Evolutionary conservation across 2,113 vertebrate species (phyloP), one percentile per base, ranked within the genome.

Genomic region (Triplophysa tibetana): DNA sequence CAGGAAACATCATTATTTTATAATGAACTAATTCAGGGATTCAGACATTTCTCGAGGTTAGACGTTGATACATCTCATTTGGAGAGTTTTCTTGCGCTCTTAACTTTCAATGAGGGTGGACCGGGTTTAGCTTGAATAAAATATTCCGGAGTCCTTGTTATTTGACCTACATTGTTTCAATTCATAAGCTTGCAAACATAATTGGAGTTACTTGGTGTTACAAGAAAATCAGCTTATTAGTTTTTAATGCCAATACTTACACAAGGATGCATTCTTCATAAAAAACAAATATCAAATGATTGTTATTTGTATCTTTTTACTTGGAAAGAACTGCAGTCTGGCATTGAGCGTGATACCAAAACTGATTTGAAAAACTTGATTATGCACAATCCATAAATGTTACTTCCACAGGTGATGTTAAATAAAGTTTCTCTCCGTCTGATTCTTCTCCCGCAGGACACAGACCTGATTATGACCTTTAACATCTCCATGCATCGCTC

Each of bases 401-500:
- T 33, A n/a, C 33, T 38, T 2, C 50, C 14, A 12, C 2, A n/a
- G 41, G 41, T 63, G 23, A 54, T 65, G 61, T 64, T 66, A 60
- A 61, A 45, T 68, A 16, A 64, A 43, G 69, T n/a, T 2, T 54
- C 24, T 69, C 21, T 60, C 60, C 24, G 38, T 21, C 62, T 23
- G 16, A 43, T 81, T 80, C 77, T 87, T 82, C 75, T 75, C 82
- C 89, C 84, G 87, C 91, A 99, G 98, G 97, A 99, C 90, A 95
- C 95, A 87, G 96, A 99, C 91, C 95, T 99, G 81, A 96, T 99
- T 86, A 93, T 99, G 95, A 99, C 98, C 65, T 99, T 99, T 92
- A 99, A 99, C 89, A 95, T 99, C 89, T 99, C 98, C 90, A 99
- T 99, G 98, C 98, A 99, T 91, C 98, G 98, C 76, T 98, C 98